phyloP scores from a whole-genome alignment of 2,797 vertebrate species.

The Bucorvus abyssinicus region DNA sequence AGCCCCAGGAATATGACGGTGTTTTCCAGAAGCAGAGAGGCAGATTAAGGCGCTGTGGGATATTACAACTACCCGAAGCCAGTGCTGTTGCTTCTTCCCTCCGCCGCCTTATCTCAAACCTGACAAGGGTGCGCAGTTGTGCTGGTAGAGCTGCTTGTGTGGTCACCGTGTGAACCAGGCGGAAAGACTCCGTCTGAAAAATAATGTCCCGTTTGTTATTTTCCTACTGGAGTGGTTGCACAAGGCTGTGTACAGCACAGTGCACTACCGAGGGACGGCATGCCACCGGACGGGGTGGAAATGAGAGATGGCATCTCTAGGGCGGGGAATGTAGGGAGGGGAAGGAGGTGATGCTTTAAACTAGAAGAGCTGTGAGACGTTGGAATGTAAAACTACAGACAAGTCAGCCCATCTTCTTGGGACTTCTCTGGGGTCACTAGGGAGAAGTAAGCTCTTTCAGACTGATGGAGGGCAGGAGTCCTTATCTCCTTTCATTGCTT shows the following conservation, averaged over 20 bases:
- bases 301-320: not conserved
- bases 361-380: slow-evolving; percentile 6
- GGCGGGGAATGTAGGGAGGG: not conserved
- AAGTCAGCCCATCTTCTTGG: slow-evolving; percentile 1
- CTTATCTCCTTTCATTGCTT: slow-evolving; percentile 21
- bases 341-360: slow-evolving; percentile 1
- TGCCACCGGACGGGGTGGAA: slow-evolving; percentile 8
- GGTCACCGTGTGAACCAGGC: not conserved
- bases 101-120: not conserved
- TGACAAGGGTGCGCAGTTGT: not conserved
- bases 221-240: not conserved
- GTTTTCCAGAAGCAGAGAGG: not conserved
- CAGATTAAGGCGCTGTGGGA: not conserved
- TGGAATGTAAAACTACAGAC: not conserved
- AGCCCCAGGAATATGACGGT: not conserved
- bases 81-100: not conserved
- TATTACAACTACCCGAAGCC: not conserved
- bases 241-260: slow-evolving; percentile 19
- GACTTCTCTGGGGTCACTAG: not conserved
- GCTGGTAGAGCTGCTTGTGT: not conserved
- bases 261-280: not conserved
- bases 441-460: slow-evolving; percentile 19
- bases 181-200: not conserved
- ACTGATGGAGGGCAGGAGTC: slow-evolving; percentile 18
- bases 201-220: not conserved